Evolutionary conservation across 2,113 vertebrate genomes (phyloP).

Genomic region (Oryctolagus cuniculus): DNA sequence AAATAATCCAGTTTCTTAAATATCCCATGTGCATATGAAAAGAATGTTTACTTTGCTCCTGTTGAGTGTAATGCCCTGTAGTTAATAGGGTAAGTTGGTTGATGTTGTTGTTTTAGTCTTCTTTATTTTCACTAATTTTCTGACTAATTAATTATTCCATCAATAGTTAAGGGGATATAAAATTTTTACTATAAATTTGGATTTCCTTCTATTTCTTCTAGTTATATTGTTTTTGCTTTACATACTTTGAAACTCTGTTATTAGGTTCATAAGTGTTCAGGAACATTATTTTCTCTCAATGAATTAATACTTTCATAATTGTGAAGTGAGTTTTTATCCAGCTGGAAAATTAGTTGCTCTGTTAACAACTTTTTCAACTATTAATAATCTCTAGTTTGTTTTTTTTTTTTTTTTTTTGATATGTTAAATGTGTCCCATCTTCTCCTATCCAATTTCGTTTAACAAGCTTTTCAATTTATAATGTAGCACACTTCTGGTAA

Average conservation of each 20-base stretch:
- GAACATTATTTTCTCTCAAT: not conserved
- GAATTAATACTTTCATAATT: not conserved
- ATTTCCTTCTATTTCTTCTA: not conserved
- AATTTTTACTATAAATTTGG: not conserved
- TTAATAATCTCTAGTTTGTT: not conserved
- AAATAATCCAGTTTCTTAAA: not conserved
- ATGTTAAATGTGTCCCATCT: no score
- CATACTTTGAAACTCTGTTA: not conserved
- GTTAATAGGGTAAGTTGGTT: no score
- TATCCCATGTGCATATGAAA: not conserved
- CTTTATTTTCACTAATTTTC: not conserved
- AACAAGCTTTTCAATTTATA: no score
- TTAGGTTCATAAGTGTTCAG: not conserved
- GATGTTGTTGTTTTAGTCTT: not conserved
- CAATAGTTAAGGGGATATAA: not conserved
- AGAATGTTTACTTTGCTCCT: not conserved
- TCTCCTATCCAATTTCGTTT: not conserved
- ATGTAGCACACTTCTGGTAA: not conserved
- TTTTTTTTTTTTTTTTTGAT: no score
- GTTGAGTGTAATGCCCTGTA: not conserved
- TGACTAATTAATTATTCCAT: not conserved
- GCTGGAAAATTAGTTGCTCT: not conserved
- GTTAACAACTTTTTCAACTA: not conserved
- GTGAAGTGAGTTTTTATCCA: not conserved
- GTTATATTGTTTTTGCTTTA: not conserved